Percentiles rank a stretch among this genome's conserved stretches.
Conservation (phyloP, 2,888 invertebrate species). For the Diabrotica balteata region DNA sequence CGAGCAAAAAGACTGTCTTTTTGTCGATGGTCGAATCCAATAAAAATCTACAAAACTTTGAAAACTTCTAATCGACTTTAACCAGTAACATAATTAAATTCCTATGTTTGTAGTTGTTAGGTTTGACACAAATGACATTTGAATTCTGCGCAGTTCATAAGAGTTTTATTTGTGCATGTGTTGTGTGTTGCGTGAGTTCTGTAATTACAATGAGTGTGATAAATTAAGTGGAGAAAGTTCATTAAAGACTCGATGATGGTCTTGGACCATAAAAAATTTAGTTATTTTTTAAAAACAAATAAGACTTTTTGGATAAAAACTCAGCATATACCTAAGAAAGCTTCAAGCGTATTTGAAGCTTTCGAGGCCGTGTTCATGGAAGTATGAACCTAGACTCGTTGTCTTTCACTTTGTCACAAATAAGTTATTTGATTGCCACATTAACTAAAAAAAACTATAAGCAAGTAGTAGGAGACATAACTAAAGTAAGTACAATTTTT, state of each 20-base stretch:
- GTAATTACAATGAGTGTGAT: constrained; percentile 47
- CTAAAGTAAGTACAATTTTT: constrained; percentile 74
- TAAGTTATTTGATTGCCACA: constrained; percentile 95
- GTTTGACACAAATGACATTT: constrained; percentile 12
- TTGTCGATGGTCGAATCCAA: too few species aligned
- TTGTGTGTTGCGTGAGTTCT: constrained; percentile 49
- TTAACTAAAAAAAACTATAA: constrained; percentile 96
- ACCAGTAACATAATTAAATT: too few species aligned
- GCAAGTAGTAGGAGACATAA: constrained; percentile 86
- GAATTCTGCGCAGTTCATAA: constrained; percentile 20
- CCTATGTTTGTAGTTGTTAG: constrained; percentile 6
- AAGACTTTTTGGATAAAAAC: constrained; percentile 64
- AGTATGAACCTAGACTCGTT: constrained; percentile 99
- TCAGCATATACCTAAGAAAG: constrained; percentile 83
- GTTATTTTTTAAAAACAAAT: constrained; percentile 58
- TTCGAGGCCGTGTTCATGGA: constrained; percentile 85
- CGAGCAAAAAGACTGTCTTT: too few species aligned
- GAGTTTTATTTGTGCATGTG: constrained; percentile 39
- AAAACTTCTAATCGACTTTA: too few species aligned
- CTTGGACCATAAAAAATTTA: constrained; percentile 60
- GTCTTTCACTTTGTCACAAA: constrained; percentile 98
- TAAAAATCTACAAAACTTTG: too few species aligned
- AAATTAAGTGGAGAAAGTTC: constrained; percentile 55
- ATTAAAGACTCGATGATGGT: constrained; percentile 61
- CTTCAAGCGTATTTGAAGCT: constrained; percentile 95